A percentile compares a stretch with the other conserved stretches of the same genome.
Conservation (phyloP, 2,888 invertebrate genomes). For the Scrobipalpa costella region DNA sequence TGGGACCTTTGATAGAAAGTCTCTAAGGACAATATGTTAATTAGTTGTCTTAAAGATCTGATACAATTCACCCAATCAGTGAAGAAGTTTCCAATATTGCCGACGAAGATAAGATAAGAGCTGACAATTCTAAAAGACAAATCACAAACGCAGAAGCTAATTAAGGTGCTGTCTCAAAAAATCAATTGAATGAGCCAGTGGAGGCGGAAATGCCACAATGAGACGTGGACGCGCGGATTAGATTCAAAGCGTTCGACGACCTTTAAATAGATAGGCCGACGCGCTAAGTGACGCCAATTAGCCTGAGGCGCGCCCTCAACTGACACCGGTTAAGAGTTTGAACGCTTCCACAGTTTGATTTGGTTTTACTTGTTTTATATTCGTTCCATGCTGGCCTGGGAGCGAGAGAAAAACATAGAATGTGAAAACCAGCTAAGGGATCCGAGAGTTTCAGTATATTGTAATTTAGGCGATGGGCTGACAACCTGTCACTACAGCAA, state of each 20-base stretch:
- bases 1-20: constrained; percentile 29
- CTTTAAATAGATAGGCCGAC: constrained; percentile 55
- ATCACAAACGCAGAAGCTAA: constrained; percentile 25
- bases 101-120: neutral
- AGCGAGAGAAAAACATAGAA: no score
- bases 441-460: no score
- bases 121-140: constrained; percentile 23
- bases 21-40: constrained; percentile 24
- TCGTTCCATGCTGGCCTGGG: no score
- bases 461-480: no score
- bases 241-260: constrained; percentile 38
- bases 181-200: constrained; percentile 31
- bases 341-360: constrained; percentile 23
- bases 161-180: constrained; percentile 29
- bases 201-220: constrained; percentile 42
- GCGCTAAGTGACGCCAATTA: constrained; percentile 61
- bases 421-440: no score
- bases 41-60: constrained; percentile 15
- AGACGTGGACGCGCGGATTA: constrained; percentile 38
- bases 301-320: constrained; percentile 44
- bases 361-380: constrained; percentile 16
- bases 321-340: constrained; percentile 41
- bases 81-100: neutral
- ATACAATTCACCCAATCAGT: neutral
- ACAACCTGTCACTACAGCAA: no score